phyloP scores from a whole-genome alignment of 2,113 vertebrate species.

The Paratilapia polleni region DNA sequence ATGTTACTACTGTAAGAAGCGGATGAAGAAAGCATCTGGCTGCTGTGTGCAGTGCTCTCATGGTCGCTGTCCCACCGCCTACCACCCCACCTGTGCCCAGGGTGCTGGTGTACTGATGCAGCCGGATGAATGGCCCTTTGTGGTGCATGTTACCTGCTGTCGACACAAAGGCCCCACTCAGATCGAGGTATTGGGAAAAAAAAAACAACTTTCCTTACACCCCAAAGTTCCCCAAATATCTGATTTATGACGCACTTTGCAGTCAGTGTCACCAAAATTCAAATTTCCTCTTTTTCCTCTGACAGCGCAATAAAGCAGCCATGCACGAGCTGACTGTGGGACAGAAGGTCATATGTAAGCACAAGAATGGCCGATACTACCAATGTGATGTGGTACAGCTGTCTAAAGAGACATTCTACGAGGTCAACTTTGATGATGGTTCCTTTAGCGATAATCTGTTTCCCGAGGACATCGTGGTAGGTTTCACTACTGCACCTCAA shows the following conservation, averaged over 20 bases:
- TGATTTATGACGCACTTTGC: not conserved
- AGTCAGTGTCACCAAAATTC: not conserved
- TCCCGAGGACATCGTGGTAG: conserved; percentile 97
- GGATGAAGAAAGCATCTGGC: conserved; percentile 92
- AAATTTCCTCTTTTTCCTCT: not conserved
- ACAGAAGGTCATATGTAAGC: conserved; percentile 96
- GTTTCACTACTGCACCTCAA: not conserved
- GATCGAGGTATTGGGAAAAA: conserved; percentile 84
- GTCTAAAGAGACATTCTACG: conserved; percentile 95
- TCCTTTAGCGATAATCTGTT: conserved; percentile 98
- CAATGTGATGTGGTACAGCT: conserved; percentile 95
- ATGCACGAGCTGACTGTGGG: conserved; percentile 91
- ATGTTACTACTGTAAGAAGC: conserved; percentile 96
- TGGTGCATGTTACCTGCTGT: conserved; percentile 96
- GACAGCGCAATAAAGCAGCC: conserved; percentile 89
- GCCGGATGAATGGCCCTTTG: conserved; percentile 96
- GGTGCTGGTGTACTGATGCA: conserved; percentile 97
- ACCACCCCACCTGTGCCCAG: conserved; percentile 96
- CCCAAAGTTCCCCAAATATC: not conserved
- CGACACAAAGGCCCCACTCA: conserved; percentile 91
- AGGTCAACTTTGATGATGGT: conserved; percentile 98
- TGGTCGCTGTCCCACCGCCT: conserved; percentile 95
- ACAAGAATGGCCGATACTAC: conserved; percentile 98
- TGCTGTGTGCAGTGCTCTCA: conserved; percentile 98
- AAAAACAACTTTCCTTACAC: not conserved